A percentile compares a stretch with the other conserved stretches of the same genome.
phyloP scores from a whole-genome alignment of 2,113 vertebrate genomes.

The cat (Felis catus) region F.catus_Fca126_mat1.0 CM031419.1:75664001-75664500 shows the following conservation, averaged over 20 bases:
- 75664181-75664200: background rate
- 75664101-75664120: background rate
- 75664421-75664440: background rate
- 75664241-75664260: background rate
- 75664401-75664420: background rate
- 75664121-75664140: background rate
- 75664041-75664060: background rate
- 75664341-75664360: background rate
- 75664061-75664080: background rate
- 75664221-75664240: background rate
- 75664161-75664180: background rate
- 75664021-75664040: background rate
- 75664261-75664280: background rate
- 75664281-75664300: background rate
- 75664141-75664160: background rate
- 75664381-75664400: background rate
- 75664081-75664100: background rate
- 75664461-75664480: background rate
- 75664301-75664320: background rate
- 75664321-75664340: background rate
- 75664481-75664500: background rate
- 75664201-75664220: background rate
- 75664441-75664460: background rate
- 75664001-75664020: background rate
- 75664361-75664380: background rate